A percentile compares a stretch with the other conserved stretches of the same genome.
Conservation (phyloP, 2,113 vertebrate species). For the Polypterus senegalus region DNA sequence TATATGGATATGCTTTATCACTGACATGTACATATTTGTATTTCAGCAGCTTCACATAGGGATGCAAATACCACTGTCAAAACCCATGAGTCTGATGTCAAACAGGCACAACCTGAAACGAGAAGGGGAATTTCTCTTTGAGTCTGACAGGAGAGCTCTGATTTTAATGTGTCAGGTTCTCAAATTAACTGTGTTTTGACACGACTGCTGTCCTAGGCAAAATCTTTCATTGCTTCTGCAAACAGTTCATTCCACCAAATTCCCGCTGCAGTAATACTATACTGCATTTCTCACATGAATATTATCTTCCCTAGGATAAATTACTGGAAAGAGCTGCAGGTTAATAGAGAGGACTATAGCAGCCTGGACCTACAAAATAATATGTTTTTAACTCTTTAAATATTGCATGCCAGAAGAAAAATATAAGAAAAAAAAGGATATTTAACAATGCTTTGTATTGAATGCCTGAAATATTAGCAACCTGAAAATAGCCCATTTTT, state of each 20-base stretch:
- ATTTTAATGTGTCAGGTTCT: slow-evolving; percentile 39
- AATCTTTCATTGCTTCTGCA: slow-evolving; percentile 24
- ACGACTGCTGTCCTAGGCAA: slow-evolving; percentile 43
- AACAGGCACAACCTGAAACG: slow-evolving; percentile 41
- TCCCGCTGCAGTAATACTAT: slow-evolving; percentile 29
- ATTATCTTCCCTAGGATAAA: too few species aligned
- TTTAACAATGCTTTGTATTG: too few species aligned
- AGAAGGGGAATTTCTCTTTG: slow-evolving; percentile 27
- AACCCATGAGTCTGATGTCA: slow-evolving; percentile 32
- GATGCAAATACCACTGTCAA: slow-evolving; percentile 35
- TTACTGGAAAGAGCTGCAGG: too few species aligned
- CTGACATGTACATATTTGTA: background rate
- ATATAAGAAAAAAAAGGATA: too few species aligned
- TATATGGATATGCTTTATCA: background rate
- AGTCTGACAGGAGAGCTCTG: slow-evolving; percentile 40
- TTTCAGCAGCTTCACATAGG: slow-evolving; percentile 32
- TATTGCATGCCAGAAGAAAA: too few species aligned
- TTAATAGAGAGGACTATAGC: too few species aligned
- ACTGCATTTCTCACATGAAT: too few species aligned
- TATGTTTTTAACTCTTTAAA: too few species aligned
- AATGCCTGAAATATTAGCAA: too few species aligned
- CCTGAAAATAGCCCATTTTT: too few species aligned
- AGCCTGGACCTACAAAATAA: too few species aligned
- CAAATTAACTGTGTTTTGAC: slow-evolving; percentile 37
- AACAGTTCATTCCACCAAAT: slow-evolving; percentile 22